A percentile compares a stretch with the other conserved stretches of the same genome.
phyloP scores from a whole-genome alignment of 64 coral and sea anemone species.

The Dendrophyllia cribrosa region DNA sequence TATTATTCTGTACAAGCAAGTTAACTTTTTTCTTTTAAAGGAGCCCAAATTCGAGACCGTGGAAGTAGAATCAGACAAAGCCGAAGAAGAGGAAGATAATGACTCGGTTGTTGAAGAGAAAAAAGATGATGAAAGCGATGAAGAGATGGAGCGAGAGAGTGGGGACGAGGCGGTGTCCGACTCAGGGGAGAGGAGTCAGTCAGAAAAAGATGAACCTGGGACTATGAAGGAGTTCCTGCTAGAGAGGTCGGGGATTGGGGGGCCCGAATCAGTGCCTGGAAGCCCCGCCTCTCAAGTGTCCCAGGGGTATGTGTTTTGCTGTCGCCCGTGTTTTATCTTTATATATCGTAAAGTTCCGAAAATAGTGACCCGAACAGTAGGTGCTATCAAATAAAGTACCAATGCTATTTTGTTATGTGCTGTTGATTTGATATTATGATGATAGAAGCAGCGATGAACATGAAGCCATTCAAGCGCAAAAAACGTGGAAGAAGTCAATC shows the following conservation, averaged over 20 bases:
- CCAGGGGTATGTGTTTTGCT: slow-evolving; percentile 74
- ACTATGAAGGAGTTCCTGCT: slow-evolving; percentile 75
- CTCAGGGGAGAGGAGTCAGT: slow-evolving; percentile 80
- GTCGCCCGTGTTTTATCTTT: not conserved
- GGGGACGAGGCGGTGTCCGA: slow-evolving; percentile 84
- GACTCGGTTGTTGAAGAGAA: slow-evolving; percentile 81
- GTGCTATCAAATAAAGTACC: not conserved
- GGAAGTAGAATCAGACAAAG: slow-evolving; percentile 86
- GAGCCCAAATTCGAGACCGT: slow-evolving; percentile 81
- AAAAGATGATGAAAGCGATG: slow-evolving; percentile 84
- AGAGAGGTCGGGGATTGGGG: slow-evolving; percentile 81
- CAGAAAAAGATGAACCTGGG: slow-evolving; percentile 65
- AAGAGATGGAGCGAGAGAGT: slow-evolving; percentile 82
- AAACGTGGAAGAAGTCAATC: slow-evolving; percentile 98
- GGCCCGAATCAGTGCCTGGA: slow-evolving; percentile 92
- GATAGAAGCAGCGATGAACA: slow-evolving; percentile 80
- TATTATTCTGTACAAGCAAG: too few species aligned
- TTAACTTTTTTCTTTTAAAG: slow-evolving; percentile 1
- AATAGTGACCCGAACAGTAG: not conserved
- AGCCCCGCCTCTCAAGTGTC: slow-evolving; percentile 97
- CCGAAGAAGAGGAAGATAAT: slow-evolving; percentile 88
- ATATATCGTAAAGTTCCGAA: too few species aligned
- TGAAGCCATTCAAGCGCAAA: slow-evolving; percentile 92
- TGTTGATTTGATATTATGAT: not conserved
- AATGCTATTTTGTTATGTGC: not conserved